A percentile compares a stretch with the other conserved stretches of the same genome.
Evolutionary conservation across 2,888 invertebrate species (phyloP).

Genomic region (Unio pictorum): DNA sequence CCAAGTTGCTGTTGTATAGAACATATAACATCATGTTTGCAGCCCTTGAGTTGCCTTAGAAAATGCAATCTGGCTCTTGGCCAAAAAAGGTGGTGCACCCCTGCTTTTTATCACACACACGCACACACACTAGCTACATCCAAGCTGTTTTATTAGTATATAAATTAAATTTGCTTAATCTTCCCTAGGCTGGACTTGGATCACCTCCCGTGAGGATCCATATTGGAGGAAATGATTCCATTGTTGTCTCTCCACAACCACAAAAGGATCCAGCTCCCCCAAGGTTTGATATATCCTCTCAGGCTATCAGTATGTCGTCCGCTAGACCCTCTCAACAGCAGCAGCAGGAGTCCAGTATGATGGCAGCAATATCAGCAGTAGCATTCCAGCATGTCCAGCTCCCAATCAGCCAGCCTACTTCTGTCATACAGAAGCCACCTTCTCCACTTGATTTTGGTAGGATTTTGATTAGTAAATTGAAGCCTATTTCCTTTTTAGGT

Average conservation of each 20-base stretch:
- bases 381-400: conserved; percentile 4
- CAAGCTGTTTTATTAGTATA: neutral
- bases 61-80: no score
- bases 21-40: no score
- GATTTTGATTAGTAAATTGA: neutral
- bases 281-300: conserved; percentile 3
- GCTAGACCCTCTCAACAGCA: conserved; percentile 2
- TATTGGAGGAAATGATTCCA: conserved; percentile 38
- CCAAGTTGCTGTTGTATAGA: no score
- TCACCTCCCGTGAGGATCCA: conserved; percentile 51
- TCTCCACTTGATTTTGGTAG: conserved; percentile 31
- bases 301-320: conserved; percentile 3
- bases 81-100: no score
- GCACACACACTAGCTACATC: neutral
- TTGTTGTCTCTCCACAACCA: conserved; percentile 32
- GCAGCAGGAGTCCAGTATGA: neutral
- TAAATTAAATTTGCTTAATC: conserved; percentile 1
- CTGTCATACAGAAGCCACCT: conserved; percentile 30
- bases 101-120: no score
- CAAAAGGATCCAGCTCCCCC: conserved; percentile 17
- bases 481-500: no score
- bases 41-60: no score
- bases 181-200: conserved; percentile 6
- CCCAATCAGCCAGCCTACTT: conserved; percentile 12
- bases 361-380: conserved; percentile 1